Evolutionary conservation across 2,797 vertebrate genomes (phyloP), one percentile per base, ranked within the genome.

Genomic region (Todus mexicanus): DNA sequence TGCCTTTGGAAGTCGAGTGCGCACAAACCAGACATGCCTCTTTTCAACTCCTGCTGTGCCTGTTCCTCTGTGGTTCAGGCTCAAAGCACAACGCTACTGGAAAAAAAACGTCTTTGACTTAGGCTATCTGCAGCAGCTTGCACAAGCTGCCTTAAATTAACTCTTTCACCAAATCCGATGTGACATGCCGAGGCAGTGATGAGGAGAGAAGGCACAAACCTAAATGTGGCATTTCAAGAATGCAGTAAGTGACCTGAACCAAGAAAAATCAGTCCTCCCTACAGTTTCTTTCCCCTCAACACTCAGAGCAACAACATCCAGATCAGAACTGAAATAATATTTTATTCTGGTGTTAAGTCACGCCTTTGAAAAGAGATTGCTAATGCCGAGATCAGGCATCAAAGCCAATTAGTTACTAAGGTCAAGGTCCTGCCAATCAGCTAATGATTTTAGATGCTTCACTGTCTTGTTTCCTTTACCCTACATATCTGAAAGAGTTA

Each of bases 71-170:
- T 0, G 1, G 79, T 63, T 84, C 80, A 80, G 73, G 63, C 76
- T 92, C 35, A 80, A 92, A 92, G 45, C 42, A 85, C 3, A 10
- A 51, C n/a, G 51, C 19, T 57, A 78, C 9, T 81, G 35, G 53
- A 75, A 85, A 85, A 90, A 92, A 74, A 71, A 2, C 38, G 84
- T 37, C 68, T 85, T 84, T 90, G 76, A 93, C 77, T 90, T 71
- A 78, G 17, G 53, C 15, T 73, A 69, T 73, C 69, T 64, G 59
- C 40, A 91, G 71, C 48, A 94, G 71, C 80, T 86, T 89, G 86
- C 53, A 76, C 21, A 73, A 76, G 31, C 47, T 94, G 66, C 33
- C 43, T 91, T 84, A 66, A 84, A 70, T 95, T 91, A 93, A 93
- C 92, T 86, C 89, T 25, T 94, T 84, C 64, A 91, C 76, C 23